These are phyloP conservation scores for Thaleichthys pacificus DNA, from an alignment of 2,797 vertebrate genomes.

Conservation along the genomic window DNA sequence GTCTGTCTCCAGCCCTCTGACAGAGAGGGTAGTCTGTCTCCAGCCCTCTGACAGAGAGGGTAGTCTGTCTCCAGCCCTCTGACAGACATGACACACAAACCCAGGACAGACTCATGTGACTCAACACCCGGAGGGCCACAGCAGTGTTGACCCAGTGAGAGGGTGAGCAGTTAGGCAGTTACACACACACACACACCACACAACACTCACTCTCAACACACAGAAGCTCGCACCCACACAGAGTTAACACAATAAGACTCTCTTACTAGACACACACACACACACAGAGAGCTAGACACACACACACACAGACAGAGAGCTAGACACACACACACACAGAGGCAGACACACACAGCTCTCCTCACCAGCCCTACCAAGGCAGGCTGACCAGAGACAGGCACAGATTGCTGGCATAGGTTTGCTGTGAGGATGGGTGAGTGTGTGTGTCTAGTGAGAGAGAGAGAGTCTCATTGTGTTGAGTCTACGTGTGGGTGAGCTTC, in stretches of 20 bases:
- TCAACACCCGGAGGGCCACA: conserved; percentile 2
- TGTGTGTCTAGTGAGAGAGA: not conserved
- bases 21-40: no score
- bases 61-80: no score
- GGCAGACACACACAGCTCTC: not conserved
- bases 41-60: no score
- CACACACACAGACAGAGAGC: no score
- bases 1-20: no score
- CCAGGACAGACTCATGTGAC: not conserved
- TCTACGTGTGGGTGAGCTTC: conserved; percentile 20
- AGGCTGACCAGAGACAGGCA: conserved; percentile 50
- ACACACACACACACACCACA: conserved; percentile 8
- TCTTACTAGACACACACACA: conserved; percentile 4
- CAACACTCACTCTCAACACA: not conserved
- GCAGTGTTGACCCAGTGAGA: conserved; percentile 28
- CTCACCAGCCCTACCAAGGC: conserved; percentile 37
- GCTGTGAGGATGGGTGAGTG: conserved; percentile 39
- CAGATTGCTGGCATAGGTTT: conserved; percentile 41
- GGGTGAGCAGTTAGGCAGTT: conserved; percentile 12
- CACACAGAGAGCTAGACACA: conserved; percentile 16
- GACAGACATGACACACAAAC: not conserved
- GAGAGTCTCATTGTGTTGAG: not conserved
- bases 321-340: conserved; percentile 8
- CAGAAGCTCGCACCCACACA: conserved; percentile 16
- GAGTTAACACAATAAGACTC: no score